Evolutionary conservation across 2,113 vertebrate species (phyloP), one percentile per base, ranked within the genome.

Genomic region (Dendrocopos noguchii): DNA sequence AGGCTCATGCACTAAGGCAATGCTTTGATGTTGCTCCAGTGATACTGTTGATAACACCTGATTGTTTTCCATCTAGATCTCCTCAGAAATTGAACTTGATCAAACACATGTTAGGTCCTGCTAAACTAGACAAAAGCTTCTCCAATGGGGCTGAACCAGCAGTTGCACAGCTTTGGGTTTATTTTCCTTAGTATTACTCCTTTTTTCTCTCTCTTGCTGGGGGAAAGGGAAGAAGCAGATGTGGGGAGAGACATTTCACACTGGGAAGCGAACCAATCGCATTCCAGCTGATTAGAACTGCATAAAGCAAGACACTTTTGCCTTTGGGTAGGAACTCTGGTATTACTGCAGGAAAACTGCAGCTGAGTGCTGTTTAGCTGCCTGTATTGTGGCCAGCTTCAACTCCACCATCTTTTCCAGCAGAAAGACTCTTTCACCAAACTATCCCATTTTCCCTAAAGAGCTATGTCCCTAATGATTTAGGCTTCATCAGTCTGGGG

Each of bases 31-130:
- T 79, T 91, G 72, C 57, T 95, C 90, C 92, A 91, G 50, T 85
- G 92, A 92, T 92, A 60, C 59, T 80, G 29, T 93, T 95, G 86
- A 96, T 88, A 95, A 83, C 82, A 90, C 78, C 71, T 90, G 87
- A 96, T 94, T 60, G 60, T 90, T 95, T 97, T 96, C 84, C 91
- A 60, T 95, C 79, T 96, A 46, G 87, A 74, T 70, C n/a, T 88
- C 76, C 50, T 79, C 80, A 94, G 88, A 91, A 91, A 96, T 96
- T 93, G 75, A 59, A 94, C 42, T 91, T 95, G 96, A 96, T 94
- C 1, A 16, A 86, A 95, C 80, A 70, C n/a, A 90, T 95, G 93
- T 94, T 88, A 53, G 68, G 31, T 25, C 22, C 92, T 86, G 85
- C 93, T 80, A 66, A 93, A 85, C 88, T 70, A 93, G 66, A 91